Evolutionary conservation across 2,113 vertebrate genomes (phyloP).

Genomic region (Limnothrissa miodon): DNA sequence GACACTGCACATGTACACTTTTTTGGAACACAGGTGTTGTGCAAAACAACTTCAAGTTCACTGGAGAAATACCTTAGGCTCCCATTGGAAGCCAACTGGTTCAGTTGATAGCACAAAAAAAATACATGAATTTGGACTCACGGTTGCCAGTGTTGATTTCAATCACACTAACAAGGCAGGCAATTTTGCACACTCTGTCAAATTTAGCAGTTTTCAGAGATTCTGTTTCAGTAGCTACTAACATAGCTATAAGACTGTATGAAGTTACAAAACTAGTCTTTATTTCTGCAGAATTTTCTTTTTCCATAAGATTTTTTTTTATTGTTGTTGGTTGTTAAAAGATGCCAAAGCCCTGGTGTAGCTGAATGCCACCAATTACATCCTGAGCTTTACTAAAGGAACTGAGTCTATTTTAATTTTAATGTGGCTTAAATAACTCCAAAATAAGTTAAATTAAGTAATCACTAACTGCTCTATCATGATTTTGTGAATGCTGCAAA

Average conservation of each 20-base stretch:
- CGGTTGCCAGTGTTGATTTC: background rate
- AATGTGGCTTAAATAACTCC: too few relatives aligned
- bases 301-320: background rate
- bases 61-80: background rate
- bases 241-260: background rate
- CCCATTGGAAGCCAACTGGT: constrained; percentile 41
- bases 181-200: background rate
- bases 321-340: too few relatives aligned
- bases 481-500: too few relatives aligned
- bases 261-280: background rate
- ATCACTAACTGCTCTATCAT: too few relatives aligned
- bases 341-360: background rate
- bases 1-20: constrained; percentile 5
- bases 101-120: constrained; percentile 47
- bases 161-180: background rate
- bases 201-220: background rate
- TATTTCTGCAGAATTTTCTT: background rate
- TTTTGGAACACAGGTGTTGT: constrained; percentile 37
- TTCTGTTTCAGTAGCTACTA: background rate
- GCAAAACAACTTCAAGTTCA: constrained; percentile 17
- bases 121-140: constrained; percentile 34
- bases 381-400: background rate
- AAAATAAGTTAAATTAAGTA: too few relatives aligned
- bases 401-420: too few relatives aligned
- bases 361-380: background rate